Base-by-base conservation (phyloP, 2,113 vertebrate genomes). In the Chlamydotis undulata region DNA sequence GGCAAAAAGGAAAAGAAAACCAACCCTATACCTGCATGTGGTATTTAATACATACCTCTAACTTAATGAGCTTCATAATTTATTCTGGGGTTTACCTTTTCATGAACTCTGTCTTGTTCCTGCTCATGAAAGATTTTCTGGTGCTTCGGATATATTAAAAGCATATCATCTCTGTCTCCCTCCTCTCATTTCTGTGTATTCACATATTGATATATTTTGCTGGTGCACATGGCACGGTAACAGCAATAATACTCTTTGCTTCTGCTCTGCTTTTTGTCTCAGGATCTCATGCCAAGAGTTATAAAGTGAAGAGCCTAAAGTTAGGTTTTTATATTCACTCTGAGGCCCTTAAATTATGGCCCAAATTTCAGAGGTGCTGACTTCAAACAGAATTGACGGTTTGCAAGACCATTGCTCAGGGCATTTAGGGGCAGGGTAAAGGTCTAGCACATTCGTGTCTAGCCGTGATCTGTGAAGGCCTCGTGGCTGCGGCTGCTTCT, bases 31-130 rank as follows among this genome's bases (percentile, higher is more conserved):
- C 71, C 83, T 93, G 71, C 94, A 96, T 94, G 87, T 94, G 96
- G 96, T 83, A 95, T 91, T 97, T 97, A 93, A 97, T 94, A 81
- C 56, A 88, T 97, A 96, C 63, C 83, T 93, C 64, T 82, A 87
- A 94, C 75, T 80, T 74, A 89, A 81, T 87, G 88, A 91, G 78
- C 88, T 94, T 97, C 96, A 94, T 94, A 97, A 95, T 97, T 94
- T 96, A 80, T 98, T 97, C 97, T 97, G 70, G 70, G 89, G 45
- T 96, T 97, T 96, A 96, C 96, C 96, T 97, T 96, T 97, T 89
- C 95, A 79, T 97, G 96, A 96, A 97, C 96, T 92, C 96, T 97
- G 83, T 96, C 97, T 96, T 94, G 89, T 92, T 94, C 68, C 78
- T 97, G 90, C 74, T 93, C 89, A 87, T 77, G 87, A 96, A 91